Base-by-base conservation (phyloP, 2,888 invertebrate genomes). In the Cosmia pyralina region DNA sequence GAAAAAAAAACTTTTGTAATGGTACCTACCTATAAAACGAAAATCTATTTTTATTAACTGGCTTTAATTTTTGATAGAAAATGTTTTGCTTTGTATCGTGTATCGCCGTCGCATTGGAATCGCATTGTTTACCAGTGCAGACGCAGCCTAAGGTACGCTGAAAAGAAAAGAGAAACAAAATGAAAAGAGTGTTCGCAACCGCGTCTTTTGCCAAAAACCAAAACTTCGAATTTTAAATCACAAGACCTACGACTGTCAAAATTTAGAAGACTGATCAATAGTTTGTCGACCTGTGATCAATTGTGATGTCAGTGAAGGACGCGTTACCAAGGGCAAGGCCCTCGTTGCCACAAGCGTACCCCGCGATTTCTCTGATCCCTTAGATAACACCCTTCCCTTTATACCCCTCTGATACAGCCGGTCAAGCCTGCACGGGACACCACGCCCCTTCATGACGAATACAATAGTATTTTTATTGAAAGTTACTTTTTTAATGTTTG, bases 331-430 rank as follows among this genome's bases (percentile, higher is more conserved):
- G 71, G 70, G 63, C 68, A 81, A 74, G 55, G 69, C 65, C 72
- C 67, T 22, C 55, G 74, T 41, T 55, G 58, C 74, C 50, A 73
- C 53, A 34, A 64, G 41, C 46, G 59, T 60, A 53, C 77, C 66
- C 60, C 52, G 72, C 41, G 22, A 62, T 52, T 55, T 22, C 66
- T 53, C 44, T 53, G 50, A 55, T 73, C 65, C 66, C 63, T 59
- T 65, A 69, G 50, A 74, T 60, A 48, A 60, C 64, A 79, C 78
- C 78, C 78, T 78, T 78, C 68, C 44, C 15, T 60, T 44, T 58
- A 17, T 58, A 66, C 38, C 88, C 78, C 65, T 78, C 79, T 19
- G 34, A 48, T 52, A 22, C 57, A 67, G 75, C 58, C 63, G 79
- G 75, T 80, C 79, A 79, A 66, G 63, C 75, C 63, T 50, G 52